Base-by-base conservation (phyloP, 2,888 invertebrate genomes). In the Harpalus rubripes region DNA sequence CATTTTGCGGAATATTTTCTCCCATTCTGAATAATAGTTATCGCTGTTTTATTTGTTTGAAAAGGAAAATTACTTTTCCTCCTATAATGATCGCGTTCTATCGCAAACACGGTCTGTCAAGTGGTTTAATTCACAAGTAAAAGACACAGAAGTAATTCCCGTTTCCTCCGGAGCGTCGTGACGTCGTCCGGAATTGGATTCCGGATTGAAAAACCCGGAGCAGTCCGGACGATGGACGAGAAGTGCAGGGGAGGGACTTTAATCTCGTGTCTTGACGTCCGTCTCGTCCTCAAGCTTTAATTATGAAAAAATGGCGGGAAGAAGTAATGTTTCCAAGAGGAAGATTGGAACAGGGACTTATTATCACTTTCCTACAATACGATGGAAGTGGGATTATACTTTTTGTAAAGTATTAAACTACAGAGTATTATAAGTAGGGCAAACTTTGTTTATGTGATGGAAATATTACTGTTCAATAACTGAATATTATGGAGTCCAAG, bases 81-180 rank as follows among this genome's bases (percentile, higher is more conserved):
- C 15, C 26, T 7, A 18, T 26, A 63, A 63, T 63, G 63, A 63
- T 22, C 4, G 18, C 15, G 3, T 44, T 39, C 12, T 39, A 32
- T 12, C 44, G 8, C 44, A 74, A 74, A 44, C 72, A 18, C 72
- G 16, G 44, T 74, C 72, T 74, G 72, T 74, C 72, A 74, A 74
- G 44, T 74, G 72, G 18, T 74, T 44, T 74, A 74, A 74, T 74
- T 74, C 78, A 56, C 58, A 78, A 78, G 58, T 78, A 78, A 58
- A 26, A 78, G 78, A 78, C 78, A 78, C 58, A 78, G 56, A 78
- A 78, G 58, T 78, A 78, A 78, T 78, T 78, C 78, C 78, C 58
- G 15, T n/a, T 78, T 56, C 26, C 44, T 58, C 78, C 58, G 26
- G 7, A 12, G 12, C 72, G 44, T 74, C 44, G 12, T 26, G 56